These are phyloP conservation scores for Solen grandis DNA, from an alignment of 1,140 invertebrate genomes.

Conservation along the genomic window DNA sequence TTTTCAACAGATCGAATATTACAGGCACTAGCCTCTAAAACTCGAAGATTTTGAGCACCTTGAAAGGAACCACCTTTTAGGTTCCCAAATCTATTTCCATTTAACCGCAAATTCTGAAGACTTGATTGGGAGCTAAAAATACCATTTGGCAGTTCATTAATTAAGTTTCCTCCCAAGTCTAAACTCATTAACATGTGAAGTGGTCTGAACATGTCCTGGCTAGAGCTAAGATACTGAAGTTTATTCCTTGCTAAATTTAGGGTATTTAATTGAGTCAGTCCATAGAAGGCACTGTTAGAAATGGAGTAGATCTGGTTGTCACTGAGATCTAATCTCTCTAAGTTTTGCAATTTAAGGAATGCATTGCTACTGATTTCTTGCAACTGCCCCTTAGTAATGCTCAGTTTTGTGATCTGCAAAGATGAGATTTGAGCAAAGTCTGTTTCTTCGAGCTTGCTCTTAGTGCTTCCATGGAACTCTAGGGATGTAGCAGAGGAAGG, in stretches of 20 bases:
- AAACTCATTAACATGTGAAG: neutral
- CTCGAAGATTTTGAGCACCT: slow-evolving; percentile 16
- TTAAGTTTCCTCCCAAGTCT: slow-evolving; percentile 30
- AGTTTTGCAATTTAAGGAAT: neutral
- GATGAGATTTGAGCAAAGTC: slow-evolving; percentile 10
- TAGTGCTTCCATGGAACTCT: neutral
- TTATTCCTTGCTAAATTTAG: slow-evolving; percentile 27
- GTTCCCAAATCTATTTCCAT: slow-evolving; percentile 35
- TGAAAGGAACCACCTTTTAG: slow-evolving; percentile 18
- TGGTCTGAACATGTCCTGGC: neutral
- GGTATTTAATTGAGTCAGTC: neutral
- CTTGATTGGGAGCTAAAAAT: slow-evolving; percentile 34
- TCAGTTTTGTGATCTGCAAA: neutral
- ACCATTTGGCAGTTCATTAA: slow-evolving; percentile 29
- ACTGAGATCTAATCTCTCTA: slow-evolving; percentile 9
- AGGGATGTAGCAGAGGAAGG: too few species aligned
- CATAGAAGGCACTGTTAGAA: neutral
- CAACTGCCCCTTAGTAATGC: neutral
- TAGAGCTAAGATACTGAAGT: slow-evolving; percentile 19
- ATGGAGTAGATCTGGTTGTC: slow-evolving; percentile 17
- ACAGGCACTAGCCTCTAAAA: slow-evolving; percentile 22
- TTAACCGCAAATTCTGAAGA: slow-evolving; percentile 6
- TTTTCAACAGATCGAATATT: slow-evolving; percentile 32
- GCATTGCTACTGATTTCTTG: neutral
- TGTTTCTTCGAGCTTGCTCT: neutral